Base-by-base conservation (phyloP, 1,140 invertebrate species). In the Parapsyche elsis region DNA sequence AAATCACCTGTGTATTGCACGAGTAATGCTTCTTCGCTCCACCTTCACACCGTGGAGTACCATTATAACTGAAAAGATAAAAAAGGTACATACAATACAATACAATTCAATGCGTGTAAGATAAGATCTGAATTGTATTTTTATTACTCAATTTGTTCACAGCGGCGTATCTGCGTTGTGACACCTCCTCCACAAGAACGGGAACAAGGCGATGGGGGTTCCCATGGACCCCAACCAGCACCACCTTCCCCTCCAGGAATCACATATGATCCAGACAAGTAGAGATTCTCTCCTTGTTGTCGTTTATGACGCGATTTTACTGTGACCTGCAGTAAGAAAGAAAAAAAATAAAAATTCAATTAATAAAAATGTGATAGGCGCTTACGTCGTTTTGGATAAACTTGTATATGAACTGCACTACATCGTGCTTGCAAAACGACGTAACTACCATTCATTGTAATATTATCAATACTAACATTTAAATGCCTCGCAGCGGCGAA, bases 141-240 rank as follows among this genome's bases (percentile, higher is more conserved):
- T 53, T 86, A 88, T 91, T 88, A 94, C 91, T 91, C 91, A 84
- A 89, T 76, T 79, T 91, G 87, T 30, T 90, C 89, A 87, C 95
- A 96, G 84, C 92, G 91, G 84, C 95, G 90, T 38, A 91, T 92
- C 85, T 95, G 94, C 83, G 90, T 92, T 24, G 94, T 91, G 1
- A 97, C 95, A 59, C 96, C 96, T n/a, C 96, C 96, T 0, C 95
- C 96, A 85, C 96, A 97, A n/a, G 94, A 92, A 61, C 96, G 89
- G 1, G 95, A 96, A 86, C 96, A 98, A 23, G 92, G 90, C 30
- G 92, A 92, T 1, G 93, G 92, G 24, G 91, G 88, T 0, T 92
- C 93, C 95, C 96, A 97, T 0, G 92, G 91, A 0, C 92, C 90
- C 95, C 94, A 96, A 0, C 92, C 92, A 5, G 46, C 86, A 80